Evolutionary conservation across 2,888 invertebrate species (phyloP).

Genomic region (Heliconius aoede): DNA sequence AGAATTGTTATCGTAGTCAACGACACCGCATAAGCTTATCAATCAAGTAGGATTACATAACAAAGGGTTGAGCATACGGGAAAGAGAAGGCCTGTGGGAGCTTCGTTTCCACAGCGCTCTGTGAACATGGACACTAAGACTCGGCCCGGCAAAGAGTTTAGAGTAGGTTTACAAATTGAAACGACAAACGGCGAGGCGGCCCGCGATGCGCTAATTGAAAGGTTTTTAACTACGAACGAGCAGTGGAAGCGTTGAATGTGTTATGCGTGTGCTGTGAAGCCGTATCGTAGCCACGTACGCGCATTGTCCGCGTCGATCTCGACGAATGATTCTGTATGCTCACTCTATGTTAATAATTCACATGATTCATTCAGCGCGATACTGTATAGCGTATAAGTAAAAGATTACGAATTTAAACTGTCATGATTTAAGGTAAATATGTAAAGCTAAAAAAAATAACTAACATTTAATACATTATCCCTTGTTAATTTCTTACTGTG

Average conservation of each 20-base stretch:
- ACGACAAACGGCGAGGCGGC: constrained; percentile 72
- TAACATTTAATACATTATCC: background rate
- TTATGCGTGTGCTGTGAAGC: constrained; percentile 42
- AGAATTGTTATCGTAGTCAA: constrained; percentile 6
- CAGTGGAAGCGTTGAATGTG: constrained; percentile 44
- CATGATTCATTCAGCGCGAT: constrained; percentile 27
- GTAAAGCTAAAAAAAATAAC: background rate
- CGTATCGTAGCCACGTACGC: constrained; percentile 9
- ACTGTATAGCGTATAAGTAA: constrained; percentile 22
- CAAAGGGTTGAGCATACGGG: constrained; percentile 50
- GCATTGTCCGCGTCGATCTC: constrained; percentile 12
- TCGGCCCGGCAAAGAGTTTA: constrained; percentile 70
- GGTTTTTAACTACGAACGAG: constrained; percentile 53
- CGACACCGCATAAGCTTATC: constrained; percentile 57
- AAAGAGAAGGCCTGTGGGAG: constrained; percentile 40
- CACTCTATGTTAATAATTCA: too few relatives aligned
- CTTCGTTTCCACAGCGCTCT: constrained; percentile 70
- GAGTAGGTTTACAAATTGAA: constrained; percentile 78
- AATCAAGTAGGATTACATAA: constrained; percentile 53
- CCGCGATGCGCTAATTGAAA: constrained; percentile 66
- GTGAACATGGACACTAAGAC: constrained; percentile 78
- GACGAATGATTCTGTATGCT: constrained; percentile 16
- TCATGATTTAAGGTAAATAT: constrained; percentile 31
- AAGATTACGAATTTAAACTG: constrained; percentile 23
- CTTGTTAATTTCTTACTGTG: background rate